Evolutionary conservation across 2,113 vertebrate genomes (phyloP).

Genomic region (Clarias batrachus): DNA sequence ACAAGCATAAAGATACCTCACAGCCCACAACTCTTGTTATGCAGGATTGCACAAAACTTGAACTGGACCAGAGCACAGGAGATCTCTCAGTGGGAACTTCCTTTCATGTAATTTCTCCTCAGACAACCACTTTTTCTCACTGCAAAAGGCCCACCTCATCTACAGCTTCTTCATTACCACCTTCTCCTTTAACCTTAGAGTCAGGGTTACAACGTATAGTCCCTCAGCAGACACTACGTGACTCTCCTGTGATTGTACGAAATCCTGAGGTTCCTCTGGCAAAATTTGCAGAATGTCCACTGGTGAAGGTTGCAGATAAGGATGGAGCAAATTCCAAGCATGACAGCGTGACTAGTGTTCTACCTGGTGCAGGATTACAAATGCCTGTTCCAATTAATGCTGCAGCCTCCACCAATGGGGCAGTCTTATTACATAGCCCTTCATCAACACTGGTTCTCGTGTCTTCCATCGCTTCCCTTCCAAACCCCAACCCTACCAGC

Average conservation of each 20-base stretch:
- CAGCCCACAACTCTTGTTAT: conserved; percentile 61
- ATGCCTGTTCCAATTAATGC: conserved; percentile 86
- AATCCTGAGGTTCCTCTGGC: conserved; percentile 87
- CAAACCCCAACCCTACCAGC: conserved; percentile 57
- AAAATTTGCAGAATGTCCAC: conserved; percentile 80
- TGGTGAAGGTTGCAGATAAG: conserved; percentile 64
- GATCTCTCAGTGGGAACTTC: conserved; percentile 58
- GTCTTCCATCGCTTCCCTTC: conserved; percentile 68
- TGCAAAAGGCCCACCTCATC: conserved; percentile 67
- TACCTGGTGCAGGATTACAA: conserved; percentile 73
- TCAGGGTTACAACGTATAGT: conserved; percentile 77
- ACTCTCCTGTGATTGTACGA: conserved; percentile 87
- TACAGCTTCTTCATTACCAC: conserved; percentile 68
- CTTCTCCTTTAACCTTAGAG: conserved; percentile 78
- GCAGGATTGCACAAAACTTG: conserved; percentile 71
- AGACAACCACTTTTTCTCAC: conserved; percentile 72
- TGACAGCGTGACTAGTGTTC: conserved; percentile 56
- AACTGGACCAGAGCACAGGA: conserved; percentile 62
- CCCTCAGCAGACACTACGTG: conserved; percentile 74
- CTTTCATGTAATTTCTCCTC: conserved; percentile 79
- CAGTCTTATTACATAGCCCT: conserved; percentile 69
- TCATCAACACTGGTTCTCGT: conserved; percentile 70
- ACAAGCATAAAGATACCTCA: conserved; percentile 77
- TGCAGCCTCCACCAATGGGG: conserved; percentile 68
- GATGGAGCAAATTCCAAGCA: conserved; percentile 58